Percentiles rank a stretch among this genome's conserved stretches.
Conservation (phyloP, 1,140 invertebrate species). For the Ectropis grisescens region DNA sequence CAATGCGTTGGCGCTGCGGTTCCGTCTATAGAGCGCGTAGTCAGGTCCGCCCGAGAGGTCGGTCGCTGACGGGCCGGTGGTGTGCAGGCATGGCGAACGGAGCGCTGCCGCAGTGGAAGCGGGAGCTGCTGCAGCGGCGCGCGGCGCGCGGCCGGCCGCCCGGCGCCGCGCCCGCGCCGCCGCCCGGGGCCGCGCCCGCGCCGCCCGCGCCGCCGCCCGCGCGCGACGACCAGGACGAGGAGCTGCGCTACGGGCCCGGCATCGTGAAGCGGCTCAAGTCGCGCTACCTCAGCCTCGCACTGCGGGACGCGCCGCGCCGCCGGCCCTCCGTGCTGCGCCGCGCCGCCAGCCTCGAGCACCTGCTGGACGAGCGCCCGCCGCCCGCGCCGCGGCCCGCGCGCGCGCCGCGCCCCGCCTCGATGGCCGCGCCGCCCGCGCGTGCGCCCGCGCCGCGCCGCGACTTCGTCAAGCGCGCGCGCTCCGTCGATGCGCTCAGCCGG, state of each 20-base stretch:
- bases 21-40: too few relatives aligned
- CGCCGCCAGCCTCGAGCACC: slow-evolving; percentile 87
- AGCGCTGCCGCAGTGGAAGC: slow-evolving; percentile 79
- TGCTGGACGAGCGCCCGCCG: slow-evolving; percentile 76
- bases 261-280: slow-evolving; percentile 90
- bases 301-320: slow-evolving; percentile 76
- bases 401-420: slow-evolving; percentile 39
- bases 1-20: too few relatives aligned
- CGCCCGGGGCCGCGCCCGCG: slow-evolving; percentile 23
- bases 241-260: slow-evolving; percentile 90
- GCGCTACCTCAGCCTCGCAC: slow-evolving; percentile 85
- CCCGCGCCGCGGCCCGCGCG: slow-evolving; percentile 28
- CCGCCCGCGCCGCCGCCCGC: slow-evolving; percentile 31
- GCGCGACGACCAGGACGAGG: slow-evolving; percentile 74
- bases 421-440: slow-evolving; percentile 55
- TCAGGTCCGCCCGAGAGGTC: too few relatives aligned
- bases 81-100: slow-evolving; percentile 57
- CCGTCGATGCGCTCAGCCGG: slow-evolving; percentile 83
- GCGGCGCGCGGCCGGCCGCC: slow-evolving; percentile 28
- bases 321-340: slow-evolving; percentile 78
- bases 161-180: slow-evolving; percentile 18
- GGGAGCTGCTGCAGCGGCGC: slow-evolving; percentile 79
- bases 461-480: slow-evolving; percentile 84
- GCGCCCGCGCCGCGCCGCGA: slow-evolving; percentile 68
- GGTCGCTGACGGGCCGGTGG: too few relatives aligned